Evolutionary conservation across 2,113 vertebrate genomes (phyloP).

Genomic region (Plotosus lineatus): DNA sequence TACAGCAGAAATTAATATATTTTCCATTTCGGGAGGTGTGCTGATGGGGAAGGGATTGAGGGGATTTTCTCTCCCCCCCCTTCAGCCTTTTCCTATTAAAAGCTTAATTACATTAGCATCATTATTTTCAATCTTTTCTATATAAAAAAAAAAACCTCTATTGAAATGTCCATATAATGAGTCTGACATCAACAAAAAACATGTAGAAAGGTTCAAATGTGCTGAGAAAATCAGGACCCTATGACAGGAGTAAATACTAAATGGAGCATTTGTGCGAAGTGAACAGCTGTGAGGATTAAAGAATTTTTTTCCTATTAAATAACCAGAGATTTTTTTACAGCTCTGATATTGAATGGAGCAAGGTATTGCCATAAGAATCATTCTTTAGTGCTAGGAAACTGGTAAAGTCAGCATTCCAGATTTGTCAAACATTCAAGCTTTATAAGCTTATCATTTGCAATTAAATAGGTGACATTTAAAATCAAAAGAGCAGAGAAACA

Average conservation of each 20-base stretch:
- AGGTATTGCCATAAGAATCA: background rate
- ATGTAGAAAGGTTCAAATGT: slow-evolving; percentile 15
- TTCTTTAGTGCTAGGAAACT: background rate
- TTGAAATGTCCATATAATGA: slow-evolving; percentile 25
- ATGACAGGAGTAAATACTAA: slow-evolving; percentile 13
- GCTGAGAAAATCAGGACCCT: slow-evolving; percentile 19
- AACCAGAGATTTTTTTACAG: slow-evolving; percentile 12
- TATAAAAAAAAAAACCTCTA: background rate
- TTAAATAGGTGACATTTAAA: background rate
- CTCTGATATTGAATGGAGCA: background rate
- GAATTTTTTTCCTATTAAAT: slow-evolving; percentile 34
- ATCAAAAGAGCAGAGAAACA: background rate
- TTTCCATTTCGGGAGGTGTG: slow-evolving; percentile 25
- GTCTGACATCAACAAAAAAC: slow-evolving; percentile 23
- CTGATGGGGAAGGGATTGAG: background rate
- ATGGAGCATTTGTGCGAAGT: slow-evolving; percentile 21
- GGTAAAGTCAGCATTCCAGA: background rate
- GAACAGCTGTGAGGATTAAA: slow-evolving; percentile 35
- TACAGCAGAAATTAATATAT: slow-evolving; percentile 37
- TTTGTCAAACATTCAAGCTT: background rate
- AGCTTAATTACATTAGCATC: slow-evolving; percentile 45
- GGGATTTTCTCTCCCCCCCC: background rate
- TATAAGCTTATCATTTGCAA: background rate
- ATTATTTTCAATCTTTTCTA: slow-evolving; percentile 29
- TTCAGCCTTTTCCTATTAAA: slow-evolving; percentile 28